Conservation (phyloP, 2,113 vertebrate genomes). For the Myiozetetes cayanensis region DNA sequence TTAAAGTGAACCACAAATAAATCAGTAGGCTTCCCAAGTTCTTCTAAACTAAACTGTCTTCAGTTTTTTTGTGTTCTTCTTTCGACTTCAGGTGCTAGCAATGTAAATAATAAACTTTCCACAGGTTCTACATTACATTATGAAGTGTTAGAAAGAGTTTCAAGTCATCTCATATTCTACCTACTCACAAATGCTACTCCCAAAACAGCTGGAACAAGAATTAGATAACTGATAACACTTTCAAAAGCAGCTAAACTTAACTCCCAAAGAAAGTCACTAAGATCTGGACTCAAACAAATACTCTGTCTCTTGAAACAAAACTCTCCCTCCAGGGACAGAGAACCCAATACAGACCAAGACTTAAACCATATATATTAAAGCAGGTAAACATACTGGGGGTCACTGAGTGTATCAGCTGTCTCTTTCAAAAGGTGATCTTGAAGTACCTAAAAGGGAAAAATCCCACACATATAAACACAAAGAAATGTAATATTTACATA, state of each 20-base stretch:
- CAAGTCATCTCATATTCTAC: neutral
- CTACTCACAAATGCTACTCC: neutral
- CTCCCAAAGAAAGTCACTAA: neutral
- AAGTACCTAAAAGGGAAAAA: conserved; percentile 78
- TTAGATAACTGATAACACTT: neutral
- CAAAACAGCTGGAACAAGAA: neutral
- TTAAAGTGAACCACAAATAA: neutral
- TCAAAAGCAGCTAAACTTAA: neutral
- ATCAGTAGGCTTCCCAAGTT: neutral
- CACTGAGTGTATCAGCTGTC: conserved; percentile 90
- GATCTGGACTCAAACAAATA: neutral
- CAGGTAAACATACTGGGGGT: conserved; percentile 84
- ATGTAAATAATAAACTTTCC: neutral
- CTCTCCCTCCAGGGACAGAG: neutral
- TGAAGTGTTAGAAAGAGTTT: neutral
- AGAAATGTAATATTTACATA: neutral
- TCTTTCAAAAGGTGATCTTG: conserved; percentile 93
- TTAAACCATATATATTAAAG: neutral
- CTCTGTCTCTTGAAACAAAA: neutral
- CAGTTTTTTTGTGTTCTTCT: neutral
- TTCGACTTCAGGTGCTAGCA: neutral
- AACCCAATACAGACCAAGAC: neutral
- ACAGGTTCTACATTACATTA: neutral
- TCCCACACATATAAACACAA: neutral
- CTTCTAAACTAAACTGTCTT: neutral